Conservation (phyloP, 1,140 invertebrate species). For the Dermatophagoides farinae region DNA sequence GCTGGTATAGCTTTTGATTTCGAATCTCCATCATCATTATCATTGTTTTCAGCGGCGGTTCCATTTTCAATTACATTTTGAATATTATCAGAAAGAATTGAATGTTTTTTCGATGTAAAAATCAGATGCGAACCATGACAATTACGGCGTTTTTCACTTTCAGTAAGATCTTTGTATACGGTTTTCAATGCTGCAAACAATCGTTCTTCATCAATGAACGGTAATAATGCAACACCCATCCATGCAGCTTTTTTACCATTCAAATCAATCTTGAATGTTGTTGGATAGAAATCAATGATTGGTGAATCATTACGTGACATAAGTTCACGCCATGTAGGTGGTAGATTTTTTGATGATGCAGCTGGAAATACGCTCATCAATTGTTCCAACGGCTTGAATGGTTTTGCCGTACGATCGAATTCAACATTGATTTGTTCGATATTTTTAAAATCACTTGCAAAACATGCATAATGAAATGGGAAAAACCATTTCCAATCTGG, state of each 20-base stretch:
- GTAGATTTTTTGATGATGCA: slow-evolving; percentile 79
- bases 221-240: slow-evolving; percentile 75
- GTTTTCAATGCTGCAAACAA: slow-evolving; percentile 64
- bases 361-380: slow-evolving; percentile 98
- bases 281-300: slow-evolving; percentile 98
- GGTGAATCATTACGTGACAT: slow-evolving; percentile 80
- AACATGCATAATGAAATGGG: slow-evolving; percentile 99
- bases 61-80: not conserved
- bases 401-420: slow-evolving; percentile 69
- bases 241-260: slow-evolving; percentile 99
- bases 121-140: slow-evolving; percentile 10
- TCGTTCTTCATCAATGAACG: slow-evolving; percentile 87
- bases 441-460: slow-evolving; percentile 94
- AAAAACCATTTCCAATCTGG: slow-evolving; percentile 99
- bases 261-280: slow-evolving; percentile 92
- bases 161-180: slow-evolving; percentile 54
- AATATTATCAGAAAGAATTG: not conserved
- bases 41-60: not conserved
- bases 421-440: slow-evolving; percentile 59
- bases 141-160: slow-evolving; percentile 43
- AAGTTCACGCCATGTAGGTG: slow-evolving; percentile 70
- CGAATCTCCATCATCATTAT: not conserved
- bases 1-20: not conserved
- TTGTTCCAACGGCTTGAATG: slow-evolving; percentile 91
- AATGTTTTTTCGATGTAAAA: slow-evolving; percentile 10